These are phyloP conservation scores for Ernsta delagoae DNA, from an alignment of 2,888 invertebrate genomes.

Conservation along the genomic window DNA sequence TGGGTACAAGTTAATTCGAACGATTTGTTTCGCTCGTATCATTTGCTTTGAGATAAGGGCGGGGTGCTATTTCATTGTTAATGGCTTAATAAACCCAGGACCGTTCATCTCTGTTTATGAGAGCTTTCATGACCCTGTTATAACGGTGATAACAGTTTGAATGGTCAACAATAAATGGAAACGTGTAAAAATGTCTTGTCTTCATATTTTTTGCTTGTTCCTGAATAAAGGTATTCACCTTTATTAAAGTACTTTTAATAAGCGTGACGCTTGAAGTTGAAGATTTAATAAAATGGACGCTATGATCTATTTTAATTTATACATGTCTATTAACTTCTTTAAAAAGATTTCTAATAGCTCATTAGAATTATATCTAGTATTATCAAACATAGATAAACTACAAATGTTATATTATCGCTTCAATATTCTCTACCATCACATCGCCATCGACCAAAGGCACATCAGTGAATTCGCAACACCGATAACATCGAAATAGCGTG, in stretches of 20 bases:
- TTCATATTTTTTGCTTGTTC: not conserved
- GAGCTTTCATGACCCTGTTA: conserved; percentile 26
- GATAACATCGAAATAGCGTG: conserved; percentile 37
- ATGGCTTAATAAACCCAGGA: conserved; percentile 70
- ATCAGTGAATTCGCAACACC: conserved; percentile 9
- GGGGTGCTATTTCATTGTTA: conserved; percentile 69
- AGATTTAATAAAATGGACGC: too few relatives aligned
- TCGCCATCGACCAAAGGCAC: too few relatives aligned
- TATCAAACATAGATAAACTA: too few relatives aligned
- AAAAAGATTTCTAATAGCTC: too few relatives aligned
- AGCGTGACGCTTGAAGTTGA: not conserved
- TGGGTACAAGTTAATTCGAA: conserved; percentile 44
- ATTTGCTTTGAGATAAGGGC: conserved; percentile 63
- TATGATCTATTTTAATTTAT: too few relatives aligned
- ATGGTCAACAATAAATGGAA: not conserved
- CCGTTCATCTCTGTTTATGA: conserved; percentile 41
- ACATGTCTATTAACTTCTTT: too few relatives aligned
- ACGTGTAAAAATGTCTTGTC: not conserved
- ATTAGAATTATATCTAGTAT: too few relatives aligned
- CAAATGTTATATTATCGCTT: too few relatives aligned
- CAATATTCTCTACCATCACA: too few relatives aligned
- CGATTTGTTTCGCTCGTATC: conserved; percentile 71
- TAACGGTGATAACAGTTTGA: conserved; percentile 18
- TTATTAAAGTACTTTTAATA: not conserved
- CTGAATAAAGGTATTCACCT: not conserved